Base-by-base conservation (phyloP, 2,113 vertebrate genomes). In the Dolichallabes microphthalmus region DNA sequence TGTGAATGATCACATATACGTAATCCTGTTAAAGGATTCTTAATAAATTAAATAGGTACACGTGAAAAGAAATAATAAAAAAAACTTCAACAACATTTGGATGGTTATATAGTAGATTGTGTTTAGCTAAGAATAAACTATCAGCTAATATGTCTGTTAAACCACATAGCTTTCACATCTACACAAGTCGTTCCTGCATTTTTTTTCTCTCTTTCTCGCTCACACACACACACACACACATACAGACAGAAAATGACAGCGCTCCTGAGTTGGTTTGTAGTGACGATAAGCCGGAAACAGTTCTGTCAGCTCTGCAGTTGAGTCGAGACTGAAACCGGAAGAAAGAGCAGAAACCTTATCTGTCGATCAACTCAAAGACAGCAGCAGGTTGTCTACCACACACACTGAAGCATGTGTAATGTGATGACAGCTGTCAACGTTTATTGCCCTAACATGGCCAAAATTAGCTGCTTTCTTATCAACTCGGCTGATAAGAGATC, bases 101-200 rank as follows among this genome's bases (percentile, higher is more conserved):
- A 88, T 74, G 61, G 30, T 83, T 84, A 32, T 61, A 85, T 39
- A 80, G 69, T 27, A 45, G 22, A 20, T 45, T 60, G n/a, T 25
- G 61, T n/a, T 50, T 30, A 17, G 15, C 35, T 75, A 66, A 66
- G 63, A 80, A 80, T 53, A 8, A 68, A 17, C 66, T 60, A 2
- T 66, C 64, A 76, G 73, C 11, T 10, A 15, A 27, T 39, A 52
- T 84, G 80, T 86, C 87, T 82, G 87, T 88, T 86, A 88, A 79
- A 88, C 87, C 87, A 88, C 87, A 84, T 57, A 83, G 30, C 61
- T 83, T 60, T 55, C 15, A 22, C 10, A 5, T 81, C 8, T 32
- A 10, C 45, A 53, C 12, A 27, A 60, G 57, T 2, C 73, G 2
- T 73, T 85, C 55, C 45, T 35, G 35, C 25, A 1, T 50, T 55